A percentile compares a stretch with the other conserved stretches of the same genome.
These are phyloP conservation scores for Stenodema calcarata DNA, from an alignment of 2,888 invertebrate species.

Conservation along the genomic window DNA sequence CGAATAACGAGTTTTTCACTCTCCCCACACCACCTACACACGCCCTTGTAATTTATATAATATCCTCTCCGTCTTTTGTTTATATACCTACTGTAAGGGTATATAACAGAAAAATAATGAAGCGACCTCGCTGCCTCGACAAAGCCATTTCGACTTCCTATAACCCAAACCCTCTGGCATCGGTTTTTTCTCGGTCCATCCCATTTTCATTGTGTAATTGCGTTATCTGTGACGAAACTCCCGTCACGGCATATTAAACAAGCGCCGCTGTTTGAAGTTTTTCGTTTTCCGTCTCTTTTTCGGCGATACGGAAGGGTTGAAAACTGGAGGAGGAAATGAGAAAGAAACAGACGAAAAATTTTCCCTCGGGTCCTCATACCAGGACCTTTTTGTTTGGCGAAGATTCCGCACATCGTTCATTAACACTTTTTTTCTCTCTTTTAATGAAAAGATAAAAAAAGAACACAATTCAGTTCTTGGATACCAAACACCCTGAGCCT, in stretches of 20 bases:
- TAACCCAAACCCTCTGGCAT: not conserved
- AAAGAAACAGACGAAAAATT: not conserved
- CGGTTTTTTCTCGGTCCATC: not conserved
- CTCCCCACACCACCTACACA: not conserved
- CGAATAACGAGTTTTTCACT: not conserved
- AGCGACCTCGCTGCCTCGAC: not conserved
- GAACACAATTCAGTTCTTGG: no score
- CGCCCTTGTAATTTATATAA: not conserved
- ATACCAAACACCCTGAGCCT: no score
- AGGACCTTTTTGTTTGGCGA: not conserved
- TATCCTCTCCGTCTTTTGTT: not conserved
- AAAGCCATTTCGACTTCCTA: slow-evolving; percentile 1
- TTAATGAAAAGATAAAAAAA: not conserved
- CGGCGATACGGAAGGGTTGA: not conserved
- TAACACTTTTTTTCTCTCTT: not conserved
- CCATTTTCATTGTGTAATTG: slow-evolving; percentile 17
- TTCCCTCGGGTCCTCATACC: not conserved
- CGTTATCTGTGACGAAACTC: slow-evolving; percentile 32
- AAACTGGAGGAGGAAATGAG: not conserved
- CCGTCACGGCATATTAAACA: slow-evolving; percentile 3
- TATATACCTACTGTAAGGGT: not conserved
- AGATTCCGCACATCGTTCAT: not conserved
- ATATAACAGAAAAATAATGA: not conserved
- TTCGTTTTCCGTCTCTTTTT: not conserved
- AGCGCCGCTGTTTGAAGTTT: slow-evolving; percentile 12